Base-by-base conservation (phyloP, 2,113 vertebrate genomes). In the Tupaia chinensis region DNA sequence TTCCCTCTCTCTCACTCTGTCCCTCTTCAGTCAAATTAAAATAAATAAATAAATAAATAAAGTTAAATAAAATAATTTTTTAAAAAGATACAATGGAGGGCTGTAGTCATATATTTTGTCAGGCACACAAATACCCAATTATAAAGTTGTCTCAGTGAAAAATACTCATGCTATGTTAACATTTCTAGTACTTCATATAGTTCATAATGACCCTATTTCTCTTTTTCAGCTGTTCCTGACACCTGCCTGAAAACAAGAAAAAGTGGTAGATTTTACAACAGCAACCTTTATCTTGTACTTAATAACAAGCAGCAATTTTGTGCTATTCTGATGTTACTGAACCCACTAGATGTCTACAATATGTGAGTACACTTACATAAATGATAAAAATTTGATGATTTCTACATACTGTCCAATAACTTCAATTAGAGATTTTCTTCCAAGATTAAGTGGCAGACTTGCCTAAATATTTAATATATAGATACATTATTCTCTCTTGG, bases 341-440 rank as follows among this genome's bases (percentile, higher is more conserved):
- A 87, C 76, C 74, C 7, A 65, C 4, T 77, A 53, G 23, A 63
- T 74, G 58, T 20, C 54, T 87, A 83, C 17, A 70, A 23, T 70
- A 56, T 61, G 29, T 85, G 80, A 79, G 32, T 29, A 82, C 3
- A 77, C 5, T 78, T 63, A 81, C 25, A 70, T 89, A 74, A 94
- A 78, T 83, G 53, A 78, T 60, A 80, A 93, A 90, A 87, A 68
- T 12, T 32, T 44, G 66, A 9, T 77, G 10, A 61, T 32, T 94
- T 96, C 54, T 83, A 68, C 73, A 73, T 92, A 73, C 19, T 83
- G 34, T 65, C 1, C 61, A 94, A 94, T 32, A 79, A 25, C 14
- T 94, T 93, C 22, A 1, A 74, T 91, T 82, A n/a, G n/a, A 86
- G n/a, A 32, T 93, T 92, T 93, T 80, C 77, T 74, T 65, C 44